Evolutionary conservation across 2,888 invertebrate species (phyloP).

Genomic region (Fragum fragum): DNA sequence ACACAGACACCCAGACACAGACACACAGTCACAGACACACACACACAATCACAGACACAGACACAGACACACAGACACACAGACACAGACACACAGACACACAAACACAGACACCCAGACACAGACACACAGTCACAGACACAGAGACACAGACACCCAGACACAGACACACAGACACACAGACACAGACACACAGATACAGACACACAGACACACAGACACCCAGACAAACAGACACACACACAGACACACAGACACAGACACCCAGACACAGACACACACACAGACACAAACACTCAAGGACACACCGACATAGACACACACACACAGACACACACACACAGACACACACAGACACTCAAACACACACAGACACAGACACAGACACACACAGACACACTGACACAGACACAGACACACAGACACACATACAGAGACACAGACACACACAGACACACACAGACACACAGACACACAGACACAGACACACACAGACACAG

Average conservation of each 20-base stretch:
- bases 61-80: too few species aligned
- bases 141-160: background rate
- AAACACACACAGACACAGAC: too few species aligned
- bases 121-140: background rate
- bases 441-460: background rate
- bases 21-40: too few species aligned
- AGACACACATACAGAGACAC: background rate
- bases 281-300: background rate
- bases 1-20: background rate
- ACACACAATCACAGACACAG: too few species aligned
- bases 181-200: constrained; percentile 1
- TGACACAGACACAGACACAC: background rate
- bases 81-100: too few species aligned
- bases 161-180: too few species aligned
- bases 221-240: too few species aligned
- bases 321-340: constrained; percentile 2
- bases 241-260: too few species aligned
- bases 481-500: too few species aligned
- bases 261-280: background rate
- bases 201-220: constrained; percentile 1
- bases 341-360: background rate
- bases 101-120: too few species aligned
- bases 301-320: constrained; percentile 3
- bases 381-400: background rate
- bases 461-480: constrained; percentile 1